Base-by-base conservation (phyloP, 2,888 invertebrate genomes). In the Brenthis daphne region DNA sequence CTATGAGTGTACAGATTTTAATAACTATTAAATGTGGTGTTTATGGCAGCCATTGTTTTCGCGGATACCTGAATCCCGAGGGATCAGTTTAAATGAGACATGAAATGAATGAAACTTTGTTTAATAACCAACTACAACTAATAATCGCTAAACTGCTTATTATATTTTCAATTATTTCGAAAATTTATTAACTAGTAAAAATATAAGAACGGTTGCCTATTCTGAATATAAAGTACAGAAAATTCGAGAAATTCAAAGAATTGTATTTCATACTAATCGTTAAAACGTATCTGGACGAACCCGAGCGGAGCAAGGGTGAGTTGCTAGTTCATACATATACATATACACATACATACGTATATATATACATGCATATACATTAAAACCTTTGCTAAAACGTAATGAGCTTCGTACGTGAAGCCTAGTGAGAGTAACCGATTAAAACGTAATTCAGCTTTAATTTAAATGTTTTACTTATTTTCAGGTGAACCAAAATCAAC, bases 11-110 rank as follows among this genome's bases (percentile, higher is more conserved):
- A 63, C 53, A 14, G 53, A 53, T 63, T 63, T 63, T 63, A 63
- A 63, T 63, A 63, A 54, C 43, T 54, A 63, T 63, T 63, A 63
- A 63, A 63, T 63, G 43, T 8, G 54, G 53, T 63, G 37, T 63
- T 53, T 24, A 37, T 54, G 20, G 37, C 11, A 53, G 20, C 51
- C 14, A 43, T 63, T 54, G 24, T 54, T 54, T 43, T 53, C 20
- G 14, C 43, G 43, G 16, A 33, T 60, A 50, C 60, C 29, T 50
- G 60, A 60, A 11, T n/a, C 50, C 29, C 13, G 50, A 50, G 29
- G 12, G 50, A 12, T 29, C 29, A 12, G n/a, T 60, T 60, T 60
- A 60, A 50, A 29, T 29, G 29, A 43, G 8, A 43, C 37, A 43
- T 43, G 11, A 43, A 43, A 43, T 33, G 6, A 48, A 50, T 48